Evolutionary conservation across 2,797 vertebrate species (phyloP).

Genomic region (Scomberomorus guttatus): DNA sequence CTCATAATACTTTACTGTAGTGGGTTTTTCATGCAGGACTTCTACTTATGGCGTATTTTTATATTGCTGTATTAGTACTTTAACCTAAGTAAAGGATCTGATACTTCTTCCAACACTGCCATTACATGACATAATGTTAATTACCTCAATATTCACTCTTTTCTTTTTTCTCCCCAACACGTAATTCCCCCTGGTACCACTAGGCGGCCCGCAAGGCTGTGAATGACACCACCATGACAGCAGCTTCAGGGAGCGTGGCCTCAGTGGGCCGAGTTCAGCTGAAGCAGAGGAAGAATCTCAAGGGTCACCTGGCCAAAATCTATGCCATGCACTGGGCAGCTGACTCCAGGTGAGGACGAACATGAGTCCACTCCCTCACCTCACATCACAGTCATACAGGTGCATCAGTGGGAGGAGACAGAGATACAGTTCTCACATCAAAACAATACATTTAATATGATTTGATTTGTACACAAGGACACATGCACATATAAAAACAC

Average conservation of each 20-base stretch:
- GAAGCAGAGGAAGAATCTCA: conserved; percentile 90
- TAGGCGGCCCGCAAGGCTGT: conserved; percentile 83
- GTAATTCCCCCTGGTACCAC: background rate
- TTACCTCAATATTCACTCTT: background rate
- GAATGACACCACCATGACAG: conserved; percentile 78
- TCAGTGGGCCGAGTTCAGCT: conserved; percentile 89
- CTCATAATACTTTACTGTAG: too few species aligned
- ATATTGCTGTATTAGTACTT: too few species aligned
- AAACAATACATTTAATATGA: too few species aligned
- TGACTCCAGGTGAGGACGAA: conserved; percentile 87
- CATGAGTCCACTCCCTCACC: background rate
- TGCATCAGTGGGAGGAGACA: too few species aligned
- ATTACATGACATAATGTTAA: background rate
- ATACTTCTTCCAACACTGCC: too few species aligned
- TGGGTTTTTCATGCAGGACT: too few species aligned
- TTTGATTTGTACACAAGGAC: too few species aligned
- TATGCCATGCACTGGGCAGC: conserved; percentile 92
- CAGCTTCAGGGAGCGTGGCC: conserved; percentile 67
- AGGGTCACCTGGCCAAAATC: conserved; percentile 94
- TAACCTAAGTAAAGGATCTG: too few species aligned
- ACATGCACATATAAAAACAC: background rate
- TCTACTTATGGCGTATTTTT: too few species aligned
- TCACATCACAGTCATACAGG: too few species aligned
- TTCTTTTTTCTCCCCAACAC: background rate
- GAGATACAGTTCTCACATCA: too few species aligned